Evolutionary conservation across 2,797 vertebrate genomes (phyloP), one percentile per base, ranked within the genome.

Genomic region (Lagocephalus sceleratus): DNA sequence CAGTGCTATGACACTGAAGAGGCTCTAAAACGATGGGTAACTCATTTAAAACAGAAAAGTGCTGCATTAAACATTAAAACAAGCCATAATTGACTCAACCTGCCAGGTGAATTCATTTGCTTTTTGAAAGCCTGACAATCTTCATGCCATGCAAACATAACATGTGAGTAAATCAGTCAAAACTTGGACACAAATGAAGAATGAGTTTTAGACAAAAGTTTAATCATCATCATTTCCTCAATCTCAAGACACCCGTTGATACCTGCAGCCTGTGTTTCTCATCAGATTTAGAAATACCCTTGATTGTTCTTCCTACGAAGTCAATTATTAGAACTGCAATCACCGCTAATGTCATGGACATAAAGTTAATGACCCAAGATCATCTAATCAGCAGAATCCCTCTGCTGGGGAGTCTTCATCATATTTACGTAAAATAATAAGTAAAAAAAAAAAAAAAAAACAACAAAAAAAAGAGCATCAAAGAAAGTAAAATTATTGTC

Each of bases 311-410:
- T 12, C 5, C 2, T 23, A 48, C 35, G 43, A 49, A 5, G 62
- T 26, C 32, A 55, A 49, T 61, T 54, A 51, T 63, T 21, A 48
- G 9, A 23, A 32, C 2, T 48, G 14, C 39, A 38, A 52, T 60
- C 20, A 56, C 56, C 50, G 7, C 56, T 50, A 22, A 54, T 2
- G 3, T 40, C 32, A 40, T 38, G 15, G 50, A 55, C 63, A 50
- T 32, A 67, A 48, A 60, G 32, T 38, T 40, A 68, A 69, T 55
- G 40, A 47, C 5, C 29, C 29, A 19, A 22, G 50, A 55, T 17
- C 53, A 57, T 63, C 42, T 51, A 54, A 78, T 79, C 62, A 68
- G 40, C 51, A 32, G 16, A 20, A 20, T 43, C 5, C 12, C n/a
- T 44, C 40, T 26, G 25, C 21, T 54, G 26, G 26, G 60, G 20